A percentile compares a stretch with the other conserved stretches of the same genome.
These are phyloP conservation scores for Anagrus nilaparvatae DNA, from an alignment of 1,140 invertebrate genomes.

Conservation along the genomic window DNA sequence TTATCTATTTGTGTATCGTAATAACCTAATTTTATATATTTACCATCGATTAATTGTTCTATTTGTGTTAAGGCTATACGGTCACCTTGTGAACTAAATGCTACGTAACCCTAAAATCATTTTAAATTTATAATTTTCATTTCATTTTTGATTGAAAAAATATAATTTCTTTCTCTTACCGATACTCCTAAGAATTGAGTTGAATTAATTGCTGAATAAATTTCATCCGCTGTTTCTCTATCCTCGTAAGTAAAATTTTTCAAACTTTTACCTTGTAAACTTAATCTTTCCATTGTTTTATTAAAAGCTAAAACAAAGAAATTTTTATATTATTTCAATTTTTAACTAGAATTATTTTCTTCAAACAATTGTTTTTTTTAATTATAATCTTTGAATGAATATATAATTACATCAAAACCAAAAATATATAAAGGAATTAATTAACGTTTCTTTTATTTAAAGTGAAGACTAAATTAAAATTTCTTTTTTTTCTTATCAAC, in stretches of 20 bases:
- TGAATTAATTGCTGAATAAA: slow-evolving; percentile 94
- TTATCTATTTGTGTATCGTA: slow-evolving; percentile 94
- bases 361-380: not conserved
- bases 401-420: too few species aligned
- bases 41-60: slow-evolving; percentile 92
- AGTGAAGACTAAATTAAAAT: too few species aligned
- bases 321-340: not conserved
- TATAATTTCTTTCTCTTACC: slow-evolving; percentile 50
- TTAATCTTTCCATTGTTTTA: slow-evolving; percentile 82
- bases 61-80: slow-evolving; percentile 97
- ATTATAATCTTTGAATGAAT: not conserved
- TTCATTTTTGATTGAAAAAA: not conserved
- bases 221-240: slow-evolving; percentile 86
- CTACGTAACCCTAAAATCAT: slow-evolving; percentile 68
- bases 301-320: slow-evolving; percentile 81
- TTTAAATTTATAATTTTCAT: slow-evolving; percentile 5
- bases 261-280: slow-evolving; percentile 66
- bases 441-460: too few species aligned
- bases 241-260: slow-evolving; percentile 98
- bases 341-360: not conserved
- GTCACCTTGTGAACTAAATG: slow-evolving; percentile 95
- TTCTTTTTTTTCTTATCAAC: too few species aligned
- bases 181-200: slow-evolving; percentile 97
- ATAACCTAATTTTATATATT: slow-evolving; percentile 90
- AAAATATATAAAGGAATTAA: too few species aligned